Percentiles rank a stretch among this genome's conserved stretches.
Conservation (phyloP, 1,140 invertebrate genomes). For the Calycopis cecrops region DNA sequence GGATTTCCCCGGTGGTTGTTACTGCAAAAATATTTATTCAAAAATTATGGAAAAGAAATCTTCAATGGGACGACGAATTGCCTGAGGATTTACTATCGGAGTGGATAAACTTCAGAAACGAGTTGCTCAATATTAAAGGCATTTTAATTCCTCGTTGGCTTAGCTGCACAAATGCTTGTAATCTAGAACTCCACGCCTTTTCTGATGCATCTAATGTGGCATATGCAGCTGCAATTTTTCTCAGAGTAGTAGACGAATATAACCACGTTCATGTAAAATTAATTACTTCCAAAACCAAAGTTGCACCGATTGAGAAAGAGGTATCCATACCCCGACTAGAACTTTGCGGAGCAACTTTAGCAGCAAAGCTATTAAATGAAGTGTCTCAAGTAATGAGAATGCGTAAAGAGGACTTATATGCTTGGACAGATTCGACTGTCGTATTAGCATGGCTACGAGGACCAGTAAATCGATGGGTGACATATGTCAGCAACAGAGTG, state of each 20-base stretch:
- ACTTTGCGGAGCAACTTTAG: slow-evolving; percentile 42
- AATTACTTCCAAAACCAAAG: slow-evolving; percentile 42
- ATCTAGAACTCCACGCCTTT: slow-evolving; percentile 33
- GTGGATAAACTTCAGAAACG: neutral
- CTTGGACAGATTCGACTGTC: slow-evolving; percentile 59
- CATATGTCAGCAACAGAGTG: slow-evolving; percentile 1
- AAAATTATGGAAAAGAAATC: slow-evolving; percentile 10
- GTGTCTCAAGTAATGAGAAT: slow-evolving; percentile 35
- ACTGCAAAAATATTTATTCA: slow-evolving; percentile 47
- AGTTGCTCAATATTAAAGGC: slow-evolving; percentile 22
- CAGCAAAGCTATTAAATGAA: slow-evolving; percentile 29
- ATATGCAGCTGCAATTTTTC: slow-evolving; percentile 33
- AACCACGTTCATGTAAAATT: slow-evolving; percentile 23
- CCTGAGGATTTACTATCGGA: neutral
- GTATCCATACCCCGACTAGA: slow-evolving; percentile 46
- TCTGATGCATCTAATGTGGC: slow-evolving; percentile 29
- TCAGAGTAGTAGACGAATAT: slow-evolving; percentile 20
- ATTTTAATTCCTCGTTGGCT: slow-evolving; percentile 29
- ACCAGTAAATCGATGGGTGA: slow-evolving; percentile 29
- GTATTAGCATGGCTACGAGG: slow-evolving; percentile 51
- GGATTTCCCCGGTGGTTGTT: slow-evolving; percentile 42
- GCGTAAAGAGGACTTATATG: slow-evolving; percentile 31
- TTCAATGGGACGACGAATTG: neutral
- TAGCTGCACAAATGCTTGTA: slow-evolving; percentile 4
- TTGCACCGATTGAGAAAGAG: slow-evolving; percentile 41